Evolutionary conservation across 2,888 invertebrate genomes (phyloP), one percentile per base, ranked within the genome.

Genomic region (Philaethria dido): DNA sequence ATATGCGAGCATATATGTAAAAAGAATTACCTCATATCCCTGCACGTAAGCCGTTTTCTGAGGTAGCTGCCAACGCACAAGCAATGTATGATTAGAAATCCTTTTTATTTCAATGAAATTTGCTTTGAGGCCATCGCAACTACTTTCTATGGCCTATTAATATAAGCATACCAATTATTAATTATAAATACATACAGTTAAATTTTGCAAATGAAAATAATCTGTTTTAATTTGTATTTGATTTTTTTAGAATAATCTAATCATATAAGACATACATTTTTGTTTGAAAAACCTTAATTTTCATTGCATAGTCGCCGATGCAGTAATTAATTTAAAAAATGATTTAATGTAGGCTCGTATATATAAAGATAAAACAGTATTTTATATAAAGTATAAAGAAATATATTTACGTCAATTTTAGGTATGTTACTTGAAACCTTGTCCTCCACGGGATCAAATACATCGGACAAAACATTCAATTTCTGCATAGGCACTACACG

Each of bases 1-100:
- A n/a, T n/a, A n/a, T n/a, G n/a, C n/a, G n/a, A n/a, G n/a, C n/a
- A n/a, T n/a, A n/a, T n/a, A n/a, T n/a, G n/a, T n/a, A n/a, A n/a
- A n/a, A n/a, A n/a, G n/a, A n/a, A n/a, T 52, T 52, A 70, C 87
- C 81, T 88, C 86, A 64, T 85, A 88, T 55, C 88, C 87, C 64
- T 73, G 66, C 36, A 88, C 77, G 20, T 78, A 72, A 0, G 66
- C 57, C 0, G 80, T 67, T n/a, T 69, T 66, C 18, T 66, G 70
- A 0, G 87, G 88, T 1, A 70, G 66, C 39, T 74, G 77, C 88
- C 88, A 88, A 64, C 80, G 85, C 3, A 88, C 75, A 6, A 85
- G 71, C 36, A 84, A 79, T 0, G 84, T 83, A 64, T 86, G 84
- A 60, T 85, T 81, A 0, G 87, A 86, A 4, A 87, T 74, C 66